Evolutionary conservation across 2,797 vertebrate genomes (phyloP).

Genomic region (Hybognathus amarus): DNA sequence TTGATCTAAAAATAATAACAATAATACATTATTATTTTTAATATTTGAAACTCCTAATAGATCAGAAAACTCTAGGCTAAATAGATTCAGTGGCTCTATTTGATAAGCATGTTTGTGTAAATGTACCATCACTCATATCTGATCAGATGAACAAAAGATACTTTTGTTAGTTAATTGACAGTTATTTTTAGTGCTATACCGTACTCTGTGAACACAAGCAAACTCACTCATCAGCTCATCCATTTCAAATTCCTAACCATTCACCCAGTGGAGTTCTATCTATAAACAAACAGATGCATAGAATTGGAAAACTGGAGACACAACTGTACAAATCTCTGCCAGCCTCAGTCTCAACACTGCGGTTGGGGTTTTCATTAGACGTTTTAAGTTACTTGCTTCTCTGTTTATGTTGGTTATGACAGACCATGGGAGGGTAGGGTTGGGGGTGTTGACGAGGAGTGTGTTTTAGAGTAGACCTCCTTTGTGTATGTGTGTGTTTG

Average conservation of each 20-base stretch:
- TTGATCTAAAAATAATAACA: not conserved
- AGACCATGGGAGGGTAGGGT: constrained; percentile 7
- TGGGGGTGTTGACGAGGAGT: constrained; percentile 4
- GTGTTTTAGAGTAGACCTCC: constrained; percentile 29
- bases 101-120: too few species aligned
- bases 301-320: constrained; percentile 22
- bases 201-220: not conserved
- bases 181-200: constrained; percentile 1
- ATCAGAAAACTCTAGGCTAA: not conserved
- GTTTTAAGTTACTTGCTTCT: constrained; percentile 24
- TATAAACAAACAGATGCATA: constrained; percentile 23
- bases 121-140: not conserved
- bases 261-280: not conserved
- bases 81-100: not conserved
- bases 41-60: not conserved
- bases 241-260: constrained; percentile 2
- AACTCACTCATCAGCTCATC: constrained; percentile 34
- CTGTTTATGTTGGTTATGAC: constrained; percentile 41
- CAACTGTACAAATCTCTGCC: constrained; percentile 32
- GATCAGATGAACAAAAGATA: not conserved
- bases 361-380: constrained; percentile 39
- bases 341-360: constrained; percentile 31
- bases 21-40: not conserved
- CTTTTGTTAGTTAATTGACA: not conserved
- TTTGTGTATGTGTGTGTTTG: constrained; percentile 14